Conservation (phyloP, 2,888 invertebrate species). For the Coecobrya sp. region DNA sequence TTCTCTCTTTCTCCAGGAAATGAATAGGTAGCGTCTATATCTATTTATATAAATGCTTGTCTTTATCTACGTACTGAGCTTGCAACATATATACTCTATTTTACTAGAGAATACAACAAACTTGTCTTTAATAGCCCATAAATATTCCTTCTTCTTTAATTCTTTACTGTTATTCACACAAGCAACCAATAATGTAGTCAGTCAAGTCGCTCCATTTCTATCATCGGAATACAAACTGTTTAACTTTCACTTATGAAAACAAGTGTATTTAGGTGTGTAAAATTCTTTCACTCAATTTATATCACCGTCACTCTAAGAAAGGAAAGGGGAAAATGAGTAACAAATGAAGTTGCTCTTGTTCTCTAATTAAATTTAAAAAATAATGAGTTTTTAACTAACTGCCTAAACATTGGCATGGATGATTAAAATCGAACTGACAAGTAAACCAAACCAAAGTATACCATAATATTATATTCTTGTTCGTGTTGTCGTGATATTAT, state of each 20-base stretch:
- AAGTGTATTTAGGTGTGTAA: neutral
- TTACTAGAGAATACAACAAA: neutral
- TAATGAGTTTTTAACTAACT: too few species aligned
- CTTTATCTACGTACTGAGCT: neutral
- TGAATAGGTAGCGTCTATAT: neutral
- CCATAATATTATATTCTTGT: neutral
- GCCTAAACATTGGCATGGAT: neutral
- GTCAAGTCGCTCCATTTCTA: too few species aligned
- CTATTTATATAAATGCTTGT: neutral
- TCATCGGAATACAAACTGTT: too few species aligned
- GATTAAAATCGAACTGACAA: neutral
- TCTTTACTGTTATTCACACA: neutral
- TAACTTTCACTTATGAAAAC: too few species aligned
- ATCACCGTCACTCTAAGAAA: neutral
- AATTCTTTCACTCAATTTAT: neutral
- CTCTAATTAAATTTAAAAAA: neutral
- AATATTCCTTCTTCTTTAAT: neutral
- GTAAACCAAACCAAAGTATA: conserved; percentile 6
- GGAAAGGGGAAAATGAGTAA: neutral
- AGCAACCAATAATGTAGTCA: too few species aligned
- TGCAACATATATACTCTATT: conserved; percentile 7
- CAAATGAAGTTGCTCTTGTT: neutral
- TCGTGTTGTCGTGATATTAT: too few species aligned
- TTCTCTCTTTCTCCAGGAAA: neutral
- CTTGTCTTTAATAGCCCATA: neutral